Conservation (phyloP, 2,888 invertebrate genomes). For the Macaria notata region DNA sequence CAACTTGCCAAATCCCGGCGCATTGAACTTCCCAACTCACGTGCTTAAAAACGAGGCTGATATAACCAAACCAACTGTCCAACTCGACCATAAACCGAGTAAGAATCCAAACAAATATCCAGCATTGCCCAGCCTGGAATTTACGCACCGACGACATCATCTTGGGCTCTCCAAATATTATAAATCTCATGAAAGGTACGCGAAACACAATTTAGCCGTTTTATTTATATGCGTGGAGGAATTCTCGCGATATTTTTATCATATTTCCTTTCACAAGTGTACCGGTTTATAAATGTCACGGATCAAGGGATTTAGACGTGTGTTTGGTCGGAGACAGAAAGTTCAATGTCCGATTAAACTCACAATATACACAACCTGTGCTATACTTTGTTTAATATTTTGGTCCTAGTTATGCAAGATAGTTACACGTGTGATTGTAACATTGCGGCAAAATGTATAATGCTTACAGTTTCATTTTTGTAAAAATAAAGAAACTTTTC, state of each 20-base stretch:
- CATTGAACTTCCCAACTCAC: constrained; percentile 43
- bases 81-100: constrained; percentile 15
- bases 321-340: constrained; percentile 35
- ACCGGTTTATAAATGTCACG: constrained; percentile 25
- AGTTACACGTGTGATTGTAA: too few relatives aligned
- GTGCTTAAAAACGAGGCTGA: constrained; percentile 17
- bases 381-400: too few relatives aligned
- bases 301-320: constrained; percentile 17
- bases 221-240: constrained; percentile 24
- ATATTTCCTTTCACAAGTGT: constrained; percentile 22
- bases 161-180: constrained; percentile 17
- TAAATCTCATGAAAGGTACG: constrained; percentile 17
- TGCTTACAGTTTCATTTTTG: too few relatives aligned
- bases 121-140: background rate
- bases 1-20: constrained; percentile 28
- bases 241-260: constrained; percentile 21
- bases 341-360: constrained; percentile 42
- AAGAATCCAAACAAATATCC: constrained; percentile 15
- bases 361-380: constrained; percentile 39
- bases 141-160: constrained; percentile 8
- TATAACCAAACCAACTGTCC: constrained; percentile 21
- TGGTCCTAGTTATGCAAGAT: too few relatives aligned
- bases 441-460: too few relatives aligned
- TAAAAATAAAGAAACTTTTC: too few relatives aligned
- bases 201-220: constrained; percentile 14